Evolutionary conservation across 2,797 vertebrate genomes (phyloP), one percentile per base, ranked within the genome.

Genomic region (Darevskia nairensis): DNA sequence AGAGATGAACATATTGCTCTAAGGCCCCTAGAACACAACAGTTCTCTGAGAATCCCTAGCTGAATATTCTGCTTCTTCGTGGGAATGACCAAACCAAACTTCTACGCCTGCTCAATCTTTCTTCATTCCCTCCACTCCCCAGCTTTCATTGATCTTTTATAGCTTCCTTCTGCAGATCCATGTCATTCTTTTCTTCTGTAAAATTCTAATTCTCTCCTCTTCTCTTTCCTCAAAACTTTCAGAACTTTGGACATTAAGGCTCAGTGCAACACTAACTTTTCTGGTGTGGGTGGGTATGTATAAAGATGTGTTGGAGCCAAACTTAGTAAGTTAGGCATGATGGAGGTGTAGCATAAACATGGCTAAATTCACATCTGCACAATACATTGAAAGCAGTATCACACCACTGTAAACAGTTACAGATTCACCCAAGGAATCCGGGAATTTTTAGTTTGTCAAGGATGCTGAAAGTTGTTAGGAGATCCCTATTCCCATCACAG

Each of bases 1-100:
- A 88, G 23, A 81, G 82, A 89, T 74, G 78, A 92, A 75, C 82
- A 87, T 86, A 83, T 68, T 1, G 0, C 46, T 94, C 94, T 8
- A 61, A 41, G 82, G 32, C 75, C 64, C n/a, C 79, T 35, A 83
- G 72, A 93, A 90, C 59, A 76, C 84, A 90, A 86, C 71, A 68
- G 8, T 15, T 1, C 61, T 50, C 89, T 86, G 23, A 23, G 82
- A 44, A 91, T 82, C 64, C 89, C 9, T 72, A 80, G 13, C 7
- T 89, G 55, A 82, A 76, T 90, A 46, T 80, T 69, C 32, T 89
- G 11, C 69, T 88, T 85, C 46, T 50, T 84, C 0, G 0, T 1
- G 74, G 8, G 0, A 76, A 55, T 59, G 29, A 68, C 76, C 29
- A 86, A 55, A 66, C 44, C 87, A 72, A 88, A 3, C 3, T 68